These are phyloP conservation scores for Microcebus jonahi DNA, from an alignment of 2,113 vertebrate species.

Conservation along the genomic window DNA sequence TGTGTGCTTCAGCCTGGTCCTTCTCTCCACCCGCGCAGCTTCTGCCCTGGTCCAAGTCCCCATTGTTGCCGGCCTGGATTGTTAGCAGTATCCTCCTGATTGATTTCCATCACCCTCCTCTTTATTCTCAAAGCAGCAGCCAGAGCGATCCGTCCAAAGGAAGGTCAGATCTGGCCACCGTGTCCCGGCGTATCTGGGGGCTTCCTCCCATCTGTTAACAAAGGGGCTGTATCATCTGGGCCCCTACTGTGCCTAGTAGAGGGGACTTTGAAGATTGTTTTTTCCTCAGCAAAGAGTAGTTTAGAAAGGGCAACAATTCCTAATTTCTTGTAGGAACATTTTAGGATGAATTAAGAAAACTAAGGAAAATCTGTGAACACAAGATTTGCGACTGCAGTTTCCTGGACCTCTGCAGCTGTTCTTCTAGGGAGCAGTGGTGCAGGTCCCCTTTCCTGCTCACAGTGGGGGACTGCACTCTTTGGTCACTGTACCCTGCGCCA, in stretches of 20 bases:
- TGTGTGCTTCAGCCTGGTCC: not conserved
- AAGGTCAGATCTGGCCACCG: not conserved
- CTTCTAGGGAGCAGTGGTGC: not conserved
- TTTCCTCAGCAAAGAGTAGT: not conserved
- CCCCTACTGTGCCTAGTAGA: not conserved
- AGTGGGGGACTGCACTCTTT: not conserved
- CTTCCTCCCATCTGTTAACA: not conserved
- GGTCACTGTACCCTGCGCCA: not conserved
- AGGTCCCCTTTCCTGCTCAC: not conserved
- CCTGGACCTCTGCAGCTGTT: not conserved
- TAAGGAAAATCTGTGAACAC: not conserved
- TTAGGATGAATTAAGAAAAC: conserved; percentile 6
- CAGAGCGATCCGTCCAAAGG: not conserved
- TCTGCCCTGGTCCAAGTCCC: not conserved
- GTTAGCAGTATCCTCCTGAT: not conserved
- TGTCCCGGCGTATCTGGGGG: too few species aligned
- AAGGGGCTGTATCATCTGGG: not conserved
- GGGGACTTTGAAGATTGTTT: not conserved
- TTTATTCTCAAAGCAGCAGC: not conserved
- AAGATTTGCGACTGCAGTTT: not conserved
- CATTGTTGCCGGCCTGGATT: not conserved
- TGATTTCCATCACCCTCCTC: not conserved
- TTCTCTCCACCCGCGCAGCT: not conserved
- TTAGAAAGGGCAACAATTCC: not conserved
- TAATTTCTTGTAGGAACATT: not conserved